Evolutionary conservation across 2,797 vertebrate species (phyloP).

Genomic region (Coracias cyanogaster): DNA sequence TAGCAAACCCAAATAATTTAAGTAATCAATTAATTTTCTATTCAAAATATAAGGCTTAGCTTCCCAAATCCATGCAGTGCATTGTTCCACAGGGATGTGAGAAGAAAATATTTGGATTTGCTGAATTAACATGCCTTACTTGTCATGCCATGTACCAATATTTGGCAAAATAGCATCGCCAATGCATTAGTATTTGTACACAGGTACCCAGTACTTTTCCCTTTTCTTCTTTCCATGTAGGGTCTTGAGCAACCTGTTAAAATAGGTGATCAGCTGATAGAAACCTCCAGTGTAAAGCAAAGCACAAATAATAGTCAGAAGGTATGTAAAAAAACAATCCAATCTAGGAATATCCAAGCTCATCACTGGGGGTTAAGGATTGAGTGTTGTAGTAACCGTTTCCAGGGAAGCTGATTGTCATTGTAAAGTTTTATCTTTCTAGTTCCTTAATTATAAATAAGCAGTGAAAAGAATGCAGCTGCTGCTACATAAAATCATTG

Average conservation of each 20-base stretch:
- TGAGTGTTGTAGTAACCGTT: neutral
- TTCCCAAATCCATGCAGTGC: neutral
- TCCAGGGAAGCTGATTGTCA: neutral
- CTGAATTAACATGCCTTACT: neutral
- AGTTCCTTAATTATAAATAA: neutral
- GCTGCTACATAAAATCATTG: neutral
- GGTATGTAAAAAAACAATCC: neutral
- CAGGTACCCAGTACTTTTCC: neutral
- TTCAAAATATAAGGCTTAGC: neutral
- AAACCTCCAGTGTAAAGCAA: neutral
- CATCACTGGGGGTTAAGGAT: neutral
- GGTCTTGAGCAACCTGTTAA: neutral
- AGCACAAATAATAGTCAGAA: neutral
- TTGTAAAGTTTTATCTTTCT: neutral
- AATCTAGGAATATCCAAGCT: neutral
- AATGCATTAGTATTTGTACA: neutral
- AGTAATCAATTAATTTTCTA: neutral
- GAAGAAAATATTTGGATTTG: neutral
- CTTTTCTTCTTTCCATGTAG: neutral
- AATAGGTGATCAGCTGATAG: neutral
- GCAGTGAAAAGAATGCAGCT: neutral
- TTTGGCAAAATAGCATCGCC: neutral
- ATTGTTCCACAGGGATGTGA: neutral
- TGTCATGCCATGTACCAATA: neutral
- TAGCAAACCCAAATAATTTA: neutral